Percentiles rank a stretch among this genome's conserved stretches.
phyloP scores from a whole-genome alignment of 2,113 vertebrate genomes.

The Alectura lathami region DNA sequence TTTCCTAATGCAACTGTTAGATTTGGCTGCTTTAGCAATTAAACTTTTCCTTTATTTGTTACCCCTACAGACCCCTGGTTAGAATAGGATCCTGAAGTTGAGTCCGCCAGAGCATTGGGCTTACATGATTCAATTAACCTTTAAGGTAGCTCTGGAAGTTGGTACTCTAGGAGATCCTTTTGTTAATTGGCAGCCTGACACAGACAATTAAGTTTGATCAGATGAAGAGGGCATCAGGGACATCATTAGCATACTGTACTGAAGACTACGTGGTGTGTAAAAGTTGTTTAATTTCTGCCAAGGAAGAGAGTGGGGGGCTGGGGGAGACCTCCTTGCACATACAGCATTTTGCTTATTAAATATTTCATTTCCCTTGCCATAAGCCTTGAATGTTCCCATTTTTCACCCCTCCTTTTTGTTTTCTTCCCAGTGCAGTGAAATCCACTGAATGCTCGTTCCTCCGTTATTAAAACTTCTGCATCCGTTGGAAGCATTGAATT shows the following conservation, averaged over 20 bases:
- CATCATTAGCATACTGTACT: slow-evolving; percentile 80
- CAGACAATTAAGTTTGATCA: slow-evolving; percentile 85
- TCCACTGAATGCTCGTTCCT: slow-evolving; percentile 23
- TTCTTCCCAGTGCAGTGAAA: slow-evolving; percentile 46
- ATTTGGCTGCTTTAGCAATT: slow-evolving; percentile 52
- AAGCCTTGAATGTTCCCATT: background rate
- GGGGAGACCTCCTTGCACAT: slow-evolving; percentile 47
- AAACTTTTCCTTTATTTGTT: slow-evolving; percentile 68
- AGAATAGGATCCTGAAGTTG: slow-evolving; percentile 72
- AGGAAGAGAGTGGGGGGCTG: slow-evolving; percentile 67
- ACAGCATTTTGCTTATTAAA: slow-evolving; percentile 64
- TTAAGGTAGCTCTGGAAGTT: slow-evolving; percentile 80
- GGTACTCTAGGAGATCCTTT: slow-evolving; percentile 75
- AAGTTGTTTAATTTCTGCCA: slow-evolving; percentile 82
- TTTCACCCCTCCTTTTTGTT: slow-evolving; percentile 45
- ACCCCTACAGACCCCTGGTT: slow-evolving; percentile 65
- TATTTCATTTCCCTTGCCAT: slow-evolving; percentile 64
- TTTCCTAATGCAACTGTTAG: slow-evolving; percentile 5
- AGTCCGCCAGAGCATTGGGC: slow-evolving; percentile 73
- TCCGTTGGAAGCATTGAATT: slow-evolving; percentile 5
- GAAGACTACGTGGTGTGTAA: slow-evolving; percentile 78
- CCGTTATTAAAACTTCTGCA: slow-evolving; percentile 59
- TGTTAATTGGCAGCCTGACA: slow-evolving; percentile 85
- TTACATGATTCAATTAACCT: slow-evolving; percentile 88
- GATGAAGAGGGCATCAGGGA: slow-evolving; percentile 82